phyloP scores from a whole-genome alignment of 1,140 invertebrate genomes.

The Lutraria rhynchaena region DNA sequence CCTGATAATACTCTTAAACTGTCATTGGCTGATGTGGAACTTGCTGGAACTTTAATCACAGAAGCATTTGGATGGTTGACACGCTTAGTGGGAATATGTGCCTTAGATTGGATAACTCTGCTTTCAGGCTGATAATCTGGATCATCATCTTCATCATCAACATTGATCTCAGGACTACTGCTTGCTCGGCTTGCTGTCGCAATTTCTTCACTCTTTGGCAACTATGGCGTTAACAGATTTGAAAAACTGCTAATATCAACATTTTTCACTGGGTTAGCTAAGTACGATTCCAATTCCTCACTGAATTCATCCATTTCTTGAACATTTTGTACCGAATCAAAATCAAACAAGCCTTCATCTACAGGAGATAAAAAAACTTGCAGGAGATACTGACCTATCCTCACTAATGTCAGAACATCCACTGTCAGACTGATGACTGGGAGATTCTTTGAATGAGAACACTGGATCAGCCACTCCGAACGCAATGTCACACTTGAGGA shows the following conservation, averaged over 20 bases:
- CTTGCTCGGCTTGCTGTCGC: neutral
- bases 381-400: slow-evolving; percentile 59
- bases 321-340: slow-evolving; percentile 16
- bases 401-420: slow-evolving; percentile 67
- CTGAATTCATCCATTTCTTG: neutral
- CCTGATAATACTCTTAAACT: neutral
- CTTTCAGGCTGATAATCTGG: slow-evolving; percentile 16
- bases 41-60: slow-evolving; percentile 1
- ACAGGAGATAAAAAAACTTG: slow-evolving; percentile 39
- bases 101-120: slow-evolving; percentile 34
- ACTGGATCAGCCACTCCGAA: slow-evolving; percentile 19
- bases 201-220: neutral
- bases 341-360: slow-evolving; percentile 49
- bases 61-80: slow-evolving; percentile 6
- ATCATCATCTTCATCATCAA: slow-evolving; percentile 37
- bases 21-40: neutral
- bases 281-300: slow-evolving; percentile 1
- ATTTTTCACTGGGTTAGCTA: neutral
- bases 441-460: slow-evolving; percentile 64
- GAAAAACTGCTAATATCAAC: neutral
- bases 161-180: slow-evolving; percentile 16
- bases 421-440: slow-evolving; percentile 76
- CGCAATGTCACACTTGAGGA: slow-evolving; percentile 60
- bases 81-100: neutral
- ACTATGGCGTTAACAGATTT: slow-evolving; percentile 7